Evolutionary conservation across 2,113 vertebrate species (phyloP).

Genomic region (Stercorarius parasiticus): DNA sequence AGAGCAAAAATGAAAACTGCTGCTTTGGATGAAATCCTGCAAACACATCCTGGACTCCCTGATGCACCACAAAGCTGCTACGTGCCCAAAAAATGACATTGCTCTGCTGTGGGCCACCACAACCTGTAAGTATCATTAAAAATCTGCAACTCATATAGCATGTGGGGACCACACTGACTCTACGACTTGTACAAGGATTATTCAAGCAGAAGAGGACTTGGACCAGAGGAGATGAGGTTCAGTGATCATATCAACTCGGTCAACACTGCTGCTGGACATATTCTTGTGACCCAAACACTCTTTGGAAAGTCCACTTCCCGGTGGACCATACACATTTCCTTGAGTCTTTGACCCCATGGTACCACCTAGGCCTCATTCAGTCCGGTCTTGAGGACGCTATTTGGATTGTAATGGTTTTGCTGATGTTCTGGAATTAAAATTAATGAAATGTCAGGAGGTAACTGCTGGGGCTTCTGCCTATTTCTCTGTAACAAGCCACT

Average conservation of each 20-base stretch:
- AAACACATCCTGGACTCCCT: background rate
- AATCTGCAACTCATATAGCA: background rate
- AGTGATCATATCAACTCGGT: rapidly evolving
- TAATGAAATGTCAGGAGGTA: background rate
- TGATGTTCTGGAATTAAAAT: conserved; percentile 24
- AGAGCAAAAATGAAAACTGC: background rate
- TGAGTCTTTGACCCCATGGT: background rate
- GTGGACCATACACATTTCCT: background rate
- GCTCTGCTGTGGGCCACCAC: background rate
- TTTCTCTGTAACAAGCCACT: background rate
- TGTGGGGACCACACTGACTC: background rate
- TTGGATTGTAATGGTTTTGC: background rate
- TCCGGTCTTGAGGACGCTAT: background rate
- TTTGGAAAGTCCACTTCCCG: background rate
- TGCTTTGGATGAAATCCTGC: background rate
- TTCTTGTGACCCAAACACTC: background rate
- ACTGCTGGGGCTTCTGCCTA: background rate
- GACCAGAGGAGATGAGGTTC: background rate
- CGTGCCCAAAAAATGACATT: background rate
- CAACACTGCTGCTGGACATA: background rate
- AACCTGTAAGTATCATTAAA: background rate
- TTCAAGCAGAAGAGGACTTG: background rate
- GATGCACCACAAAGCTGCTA: background rate
- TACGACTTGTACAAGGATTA: rapidly evolving
- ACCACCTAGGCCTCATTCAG: background rate